Base-by-base conservation (phyloP, 2,113 vertebrate species). In the Illadopsis cleaveri region DNA sequence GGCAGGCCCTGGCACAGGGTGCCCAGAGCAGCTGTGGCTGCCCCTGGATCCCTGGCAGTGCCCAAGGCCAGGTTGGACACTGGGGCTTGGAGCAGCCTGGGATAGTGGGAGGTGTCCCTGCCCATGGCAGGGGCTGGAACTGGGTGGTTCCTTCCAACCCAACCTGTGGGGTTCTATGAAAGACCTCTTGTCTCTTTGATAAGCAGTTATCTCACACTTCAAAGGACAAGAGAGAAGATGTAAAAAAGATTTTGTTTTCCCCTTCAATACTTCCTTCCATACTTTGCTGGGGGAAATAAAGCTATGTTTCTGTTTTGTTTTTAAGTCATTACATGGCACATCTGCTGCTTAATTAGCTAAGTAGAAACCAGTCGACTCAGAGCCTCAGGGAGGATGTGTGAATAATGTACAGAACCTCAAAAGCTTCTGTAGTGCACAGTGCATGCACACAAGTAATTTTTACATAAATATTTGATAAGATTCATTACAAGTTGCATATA, bases 41-140 rank as follows among this genome's bases (percentile, higher is more conserved):
- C 22, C 25, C 47, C 40, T 64, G 48, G 28, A 62, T 77, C 31
- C 56, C 48, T 70, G 79, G 35, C 0, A 76, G 35, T 77, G 71
- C 0, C 22, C 47, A 40, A 16, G 12, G 17, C 25, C 40, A 15
- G 24, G 47, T 0, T 53, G 20, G 53, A 58, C 1, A 19, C 2
- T 53, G 2, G 45, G 15, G 8, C 4, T 53, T 18, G 25, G 47
- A 69, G 8, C 62, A 35, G 0, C 35, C 40, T 69, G 71, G 24
- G 9, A 1, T 0, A 17, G 17, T 16, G 40, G 47, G 0, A 69
- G 11, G 4, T 53, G 69, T 61, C 47, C n/a, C 14, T 61, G 62
- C 70, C 38, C 30, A 11, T 35, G 17, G 11, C n/a, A 12, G 19
- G 13, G 33, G 6, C 5, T 61, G 24, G 11, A 0, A 35, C 5